Evolutionary conservation across 2,113 vertebrate genomes (phyloP), one percentile per base, ranked within the genome.

Genomic region (Oriolus oriolus): DNA sequence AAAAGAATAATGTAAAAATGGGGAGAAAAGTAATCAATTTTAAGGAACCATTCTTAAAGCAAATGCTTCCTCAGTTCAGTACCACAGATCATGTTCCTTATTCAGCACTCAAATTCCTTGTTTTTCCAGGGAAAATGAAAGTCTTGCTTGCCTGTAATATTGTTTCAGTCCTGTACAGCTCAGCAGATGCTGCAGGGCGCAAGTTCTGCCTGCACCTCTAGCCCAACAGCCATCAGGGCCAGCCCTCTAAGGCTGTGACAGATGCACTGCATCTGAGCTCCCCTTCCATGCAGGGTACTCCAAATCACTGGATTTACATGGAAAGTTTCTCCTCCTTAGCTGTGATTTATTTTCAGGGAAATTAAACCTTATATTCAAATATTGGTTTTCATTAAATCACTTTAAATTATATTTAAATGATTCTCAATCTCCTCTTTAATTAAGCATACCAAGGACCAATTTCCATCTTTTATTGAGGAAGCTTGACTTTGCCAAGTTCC

Each of bases 401-500:
- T 92, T 88, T 61, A 89, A 87, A 87, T 91, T 79, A 50, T 84
- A 80, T 80, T 88, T 87, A 79, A 96, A 95, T 84, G 94, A 80
- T 74, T 92, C 66, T 94, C 68, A 88, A 61, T 83, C 75, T 93
- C 33, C 54, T 88, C 83, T 73, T 80, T 93, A 92, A 92, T 94
- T 94, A 94, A 88, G 84, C 54, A 45, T 84, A 42, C 53, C 45
- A 73, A 73, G 50, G 66, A 90, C 47, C 21, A 73, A 74, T 93
- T 94, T 90, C 63, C 75, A 85, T 73, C 66, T 92, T 76, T 90
- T 86, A 91, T 77, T 90, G 30, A 69, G 75, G 63, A 94, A 86
- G 63, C 31, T 65, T 65, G 42, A 70, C 50, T 94, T 86, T 92
- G 71, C 68, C 83, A 83, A 53, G 23, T 24, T 90, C 59, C 57